Percentiles rank a stretch among this genome's conserved stretches.
phyloP scores from a whole-genome alignment of 2,888 invertebrate genomes.

The Tetranychus truncatus region DNA sequence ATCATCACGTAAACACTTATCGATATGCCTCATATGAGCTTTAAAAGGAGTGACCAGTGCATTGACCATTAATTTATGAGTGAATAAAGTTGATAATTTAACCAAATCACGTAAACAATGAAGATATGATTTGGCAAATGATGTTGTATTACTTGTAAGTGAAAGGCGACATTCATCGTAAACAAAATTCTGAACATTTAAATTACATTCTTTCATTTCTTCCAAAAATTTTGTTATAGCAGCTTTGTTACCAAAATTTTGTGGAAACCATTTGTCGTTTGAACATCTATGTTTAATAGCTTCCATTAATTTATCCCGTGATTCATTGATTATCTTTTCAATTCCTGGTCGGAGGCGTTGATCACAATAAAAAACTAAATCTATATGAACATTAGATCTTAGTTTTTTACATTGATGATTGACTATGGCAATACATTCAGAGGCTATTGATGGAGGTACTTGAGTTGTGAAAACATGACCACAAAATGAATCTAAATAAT shows the following conservation, averaged over 20 bases:
- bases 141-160: slow-evolving; percentile 57
- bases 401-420: slow-evolving; percentile 45
- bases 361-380: slow-evolving; percentile 75
- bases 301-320: slow-evolving; percentile 61
- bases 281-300: slow-evolving; percentile 48
- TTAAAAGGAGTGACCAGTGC: slow-evolving; percentile 53
- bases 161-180: slow-evolving; percentile 52
- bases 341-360: slow-evolving; percentile 59
- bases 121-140: slow-evolving; percentile 56
- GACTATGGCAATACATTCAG: slow-evolving; percentile 42
- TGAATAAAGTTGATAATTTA: slow-evolving; percentile 41
- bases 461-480: slow-evolving; percentile 67
- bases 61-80: slow-evolving; percentile 45
- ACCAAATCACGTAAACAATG: slow-evolving; percentile 56
- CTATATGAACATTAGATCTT: slow-evolving; percentile 50
- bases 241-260: slow-evolving; percentile 53
- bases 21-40: slow-evolving; percentile 49
- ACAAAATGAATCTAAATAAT: slow-evolving; percentile 35
- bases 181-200: slow-evolving; percentile 46
- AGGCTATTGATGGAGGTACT: slow-evolving; percentile 57
- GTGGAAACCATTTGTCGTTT: slow-evolving; percentile 69
- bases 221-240: slow-evolving; percentile 48
- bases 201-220: slow-evolving; percentile 50
- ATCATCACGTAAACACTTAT: slow-evolving; percentile 27
- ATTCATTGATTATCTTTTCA: slow-evolving; percentile 53